Conservation (phyloP, 2,797 vertebrate species). For the Mastacembelus armatus region DNA sequence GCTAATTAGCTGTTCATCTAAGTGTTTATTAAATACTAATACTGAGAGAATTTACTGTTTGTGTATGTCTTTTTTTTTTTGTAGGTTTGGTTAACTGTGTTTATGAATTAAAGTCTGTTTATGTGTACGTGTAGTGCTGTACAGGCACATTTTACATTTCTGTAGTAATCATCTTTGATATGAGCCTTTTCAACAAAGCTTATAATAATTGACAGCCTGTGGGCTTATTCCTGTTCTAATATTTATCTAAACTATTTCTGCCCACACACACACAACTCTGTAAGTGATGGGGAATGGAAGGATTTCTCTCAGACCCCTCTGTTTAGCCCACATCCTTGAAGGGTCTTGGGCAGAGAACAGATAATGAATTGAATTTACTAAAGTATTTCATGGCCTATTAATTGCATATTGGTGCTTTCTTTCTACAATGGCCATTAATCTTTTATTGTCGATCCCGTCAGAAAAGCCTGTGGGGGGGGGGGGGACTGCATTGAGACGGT, state of each 20-base stretch:
- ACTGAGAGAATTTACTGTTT: not conserved
- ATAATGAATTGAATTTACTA: slow-evolving; percentile 66
- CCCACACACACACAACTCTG: slow-evolving; percentile 32
- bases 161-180: slow-evolving; percentile 37
- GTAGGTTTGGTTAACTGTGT: not conserved
- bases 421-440: slow-evolving; percentile 71
- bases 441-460: slow-evolving; percentile 74
- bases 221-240: slow-evolving; percentile 54
- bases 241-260: slow-evolving; percentile 52
- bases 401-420: slow-evolving; percentile 65
- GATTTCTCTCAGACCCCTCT: slow-evolving; percentile 32
- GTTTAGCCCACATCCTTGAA: slow-evolving; percentile 57
- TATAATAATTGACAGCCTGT: slow-evolving; percentile 37
- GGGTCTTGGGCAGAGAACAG: slow-evolving; percentile 50
- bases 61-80: not conserved
- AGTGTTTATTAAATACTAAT: slow-evolving; percentile 23
- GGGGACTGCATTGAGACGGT: too few relatives aligned
- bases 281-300: slow-evolving; percentile 20
- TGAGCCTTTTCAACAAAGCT: slow-evolving; percentile 35
- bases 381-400: slow-evolving; percentile 80
- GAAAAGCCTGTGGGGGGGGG: slow-evolving; percentile 63
- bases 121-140: not conserved
- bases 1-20: slow-evolving; percentile 1
- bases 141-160: slow-evolving; percentile 48
- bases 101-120: too few relatives aligned